Percentiles rank a stretch among this genome's conserved stretches.
Evolutionary conservation across 2,113 vertebrate genomes (phyloP).

Genomic region (Misgurnus mizolepis): DNA sequence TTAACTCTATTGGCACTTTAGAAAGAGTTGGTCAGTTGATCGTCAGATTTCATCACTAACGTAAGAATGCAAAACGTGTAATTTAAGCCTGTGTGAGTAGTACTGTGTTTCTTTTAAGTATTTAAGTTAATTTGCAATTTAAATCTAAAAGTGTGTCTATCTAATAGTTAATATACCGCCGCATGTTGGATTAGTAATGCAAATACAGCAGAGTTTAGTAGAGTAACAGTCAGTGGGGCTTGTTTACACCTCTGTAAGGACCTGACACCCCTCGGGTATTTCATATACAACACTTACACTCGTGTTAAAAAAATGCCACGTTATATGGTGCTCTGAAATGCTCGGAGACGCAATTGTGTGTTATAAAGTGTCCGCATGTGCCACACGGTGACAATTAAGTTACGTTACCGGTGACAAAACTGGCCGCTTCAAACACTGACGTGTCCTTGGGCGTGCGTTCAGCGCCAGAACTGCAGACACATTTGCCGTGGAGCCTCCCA

Average conservation of each 20-base stretch:
- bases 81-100: not conserved
- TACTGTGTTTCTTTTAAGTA: not conserved
- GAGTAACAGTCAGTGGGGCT: not conserved
- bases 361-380: not conserved
- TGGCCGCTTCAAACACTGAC: conserved; percentile 9
- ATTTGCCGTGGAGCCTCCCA: not conserved
- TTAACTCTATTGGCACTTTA: not conserved
- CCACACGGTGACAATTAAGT: not conserved
- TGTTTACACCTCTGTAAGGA: not conserved
- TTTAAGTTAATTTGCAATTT: not conserved
- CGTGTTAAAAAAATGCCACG: not conserved
- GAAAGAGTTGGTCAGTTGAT: too few relatives aligned
- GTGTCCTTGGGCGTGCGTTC: conserved; percentile 10
- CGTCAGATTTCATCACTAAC: not conserved
- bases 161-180: too few relatives aligned
- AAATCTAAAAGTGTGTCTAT: too few relatives aligned
- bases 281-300: not conserved
- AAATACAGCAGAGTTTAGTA: not conserved
- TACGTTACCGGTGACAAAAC: not conserved
- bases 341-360: not conserved
- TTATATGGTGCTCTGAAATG: not conserved
- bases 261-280: not conserved
- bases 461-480: not conserved
- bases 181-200: too few relatives aligned
- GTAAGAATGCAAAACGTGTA: not conserved